A percentile compares a stretch with the other conserved stretches of the same genome.
Evolutionary conservation across 2,888 invertebrate genomes (phyloP).

Genomic region (Matsumyia berberina): DNA sequence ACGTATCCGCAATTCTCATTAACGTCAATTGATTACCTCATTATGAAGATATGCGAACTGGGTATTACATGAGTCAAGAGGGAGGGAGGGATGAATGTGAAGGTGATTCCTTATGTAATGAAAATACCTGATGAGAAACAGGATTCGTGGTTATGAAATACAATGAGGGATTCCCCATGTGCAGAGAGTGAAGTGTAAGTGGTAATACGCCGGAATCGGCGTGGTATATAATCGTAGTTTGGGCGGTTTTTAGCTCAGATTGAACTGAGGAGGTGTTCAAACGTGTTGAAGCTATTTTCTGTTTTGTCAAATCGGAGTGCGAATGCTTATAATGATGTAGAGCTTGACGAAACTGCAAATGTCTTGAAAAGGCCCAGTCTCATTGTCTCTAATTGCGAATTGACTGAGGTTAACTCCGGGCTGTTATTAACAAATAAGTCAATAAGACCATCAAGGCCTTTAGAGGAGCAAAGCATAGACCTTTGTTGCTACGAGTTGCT

Average conservation of each 20-base stretch:
- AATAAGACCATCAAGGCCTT: no score
- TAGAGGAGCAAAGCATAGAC: no score
- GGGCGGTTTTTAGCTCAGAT: neutral
- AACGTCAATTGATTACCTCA: constrained; percentile 72
- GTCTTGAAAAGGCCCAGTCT: no score
- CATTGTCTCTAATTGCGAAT: no score
- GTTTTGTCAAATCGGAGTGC: no score
- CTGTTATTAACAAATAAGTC: no score
- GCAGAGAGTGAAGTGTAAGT: neutral
- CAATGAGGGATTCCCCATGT: neutral
- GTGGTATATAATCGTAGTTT: neutral
- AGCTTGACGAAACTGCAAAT: no score
- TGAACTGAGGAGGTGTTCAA: no score
- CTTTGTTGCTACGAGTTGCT: no score
- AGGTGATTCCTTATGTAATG: constrained; percentile 30
- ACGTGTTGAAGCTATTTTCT: no score
- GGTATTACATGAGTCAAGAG: constrained; percentile 35
- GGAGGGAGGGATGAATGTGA: neutral
- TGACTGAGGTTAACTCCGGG: no score
- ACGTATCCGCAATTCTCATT: constrained; percentile 62
- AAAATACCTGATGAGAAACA: neutral
- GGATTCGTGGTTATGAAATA: constrained; percentile 16
- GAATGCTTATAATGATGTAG: no score
- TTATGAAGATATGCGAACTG: constrained; percentile 55
- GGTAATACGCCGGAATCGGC: neutral